Percentiles rank a stretch among this genome's conserved stretches.
Evolutionary conservation across 2,113 vertebrate species (phyloP).

Genomic region (Monarcha castaneiventris): DNA sequence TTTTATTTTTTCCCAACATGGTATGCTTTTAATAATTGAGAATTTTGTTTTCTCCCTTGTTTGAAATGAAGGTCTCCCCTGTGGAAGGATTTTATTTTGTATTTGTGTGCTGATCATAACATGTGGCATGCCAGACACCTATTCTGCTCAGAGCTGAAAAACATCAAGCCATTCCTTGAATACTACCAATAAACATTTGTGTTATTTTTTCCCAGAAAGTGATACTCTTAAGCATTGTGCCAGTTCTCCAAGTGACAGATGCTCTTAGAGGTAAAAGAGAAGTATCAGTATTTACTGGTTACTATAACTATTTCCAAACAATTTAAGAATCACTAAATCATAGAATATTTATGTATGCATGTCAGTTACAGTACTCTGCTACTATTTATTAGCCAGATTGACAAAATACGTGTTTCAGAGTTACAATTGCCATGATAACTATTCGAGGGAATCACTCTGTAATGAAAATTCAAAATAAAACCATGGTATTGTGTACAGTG

Average conservation of each 20-base stretch:
- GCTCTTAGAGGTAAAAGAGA: neutral
- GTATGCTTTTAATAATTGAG: neutral
- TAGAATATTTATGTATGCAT: slow-evolving; percentile 29
- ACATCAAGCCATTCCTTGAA: slow-evolving; percentile 6
- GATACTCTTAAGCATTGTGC: neutral
- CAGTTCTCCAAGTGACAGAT: slow-evolving; percentile 22
- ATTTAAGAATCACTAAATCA: slow-evolving; percentile 4
- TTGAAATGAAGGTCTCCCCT: neutral
- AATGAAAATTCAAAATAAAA: slow-evolving; percentile 12
- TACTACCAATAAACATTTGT: slow-evolving; percentile 29
- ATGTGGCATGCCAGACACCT: slow-evolving; percentile 22
- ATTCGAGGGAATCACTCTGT: neutral
- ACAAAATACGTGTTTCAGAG: slow-evolving; percentile 29
- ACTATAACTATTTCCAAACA: slow-evolving; percentile 1
- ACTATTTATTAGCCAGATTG: neutral
- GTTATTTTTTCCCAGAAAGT: neutral
- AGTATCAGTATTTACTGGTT: slow-evolving; percentile 32
- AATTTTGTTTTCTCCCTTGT: neutral
- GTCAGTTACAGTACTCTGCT: neutral
- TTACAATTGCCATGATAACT: slow-evolving; percentile 36
- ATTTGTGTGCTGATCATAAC: slow-evolving; percentile 24
- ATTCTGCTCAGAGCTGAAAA: slow-evolving; percentile 32
- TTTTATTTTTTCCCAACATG: neutral
- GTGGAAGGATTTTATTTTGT: neutral
- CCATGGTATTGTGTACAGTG: neutral